phyloP scores from a whole-genome alignment of 2,888 invertebrate genomes.

The Cotesia congregata region DNA sequence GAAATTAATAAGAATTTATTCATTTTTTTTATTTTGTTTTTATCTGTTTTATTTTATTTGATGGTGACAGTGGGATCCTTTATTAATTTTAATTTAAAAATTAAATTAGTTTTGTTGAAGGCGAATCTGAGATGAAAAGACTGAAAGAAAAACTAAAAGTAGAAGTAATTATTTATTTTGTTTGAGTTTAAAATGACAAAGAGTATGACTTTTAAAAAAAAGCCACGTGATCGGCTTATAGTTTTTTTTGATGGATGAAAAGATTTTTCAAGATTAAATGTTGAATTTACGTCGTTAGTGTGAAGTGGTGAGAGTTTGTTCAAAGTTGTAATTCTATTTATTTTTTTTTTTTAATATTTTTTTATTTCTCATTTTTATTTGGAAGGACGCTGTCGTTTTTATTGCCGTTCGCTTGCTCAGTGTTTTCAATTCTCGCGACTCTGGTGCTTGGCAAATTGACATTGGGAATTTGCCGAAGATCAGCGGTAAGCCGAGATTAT shows the following conservation, averaged over 20 bases:
- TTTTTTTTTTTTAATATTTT: not conserved
- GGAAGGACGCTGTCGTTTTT: conserved; percentile 8
- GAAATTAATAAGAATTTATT: no score
- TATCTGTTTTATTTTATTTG: no score
- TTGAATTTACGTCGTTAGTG: not conserved
- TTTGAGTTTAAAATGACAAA: not conserved
- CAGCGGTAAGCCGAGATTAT: conserved; percentile 23
- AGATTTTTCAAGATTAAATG: not conserved
- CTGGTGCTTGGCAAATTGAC: conserved; percentile 21
- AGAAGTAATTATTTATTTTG: not conserved
- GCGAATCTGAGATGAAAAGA: not conserved
- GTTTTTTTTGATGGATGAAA: not conserved
- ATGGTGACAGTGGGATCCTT: no score
- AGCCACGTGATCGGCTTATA: conserved; percentile 6
- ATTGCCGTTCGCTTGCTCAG: not conserved
- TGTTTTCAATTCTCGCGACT: not conserved
- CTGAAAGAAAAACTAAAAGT: not conserved
- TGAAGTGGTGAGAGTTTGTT: not conserved
- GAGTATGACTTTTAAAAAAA: conserved; percentile 21
- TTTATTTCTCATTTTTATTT: conserved; percentile 3
- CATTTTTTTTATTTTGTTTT: no score
- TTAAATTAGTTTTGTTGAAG: not conserved
- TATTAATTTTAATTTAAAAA: not conserved
- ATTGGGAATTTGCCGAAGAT: conserved; percentile 29
- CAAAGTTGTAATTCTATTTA: not conserved